These are phyloP conservation scores for Bombus consobrinus DNA, from an alignment of 1,140 invertebrate species.

Conservation along the genomic window DNA sequence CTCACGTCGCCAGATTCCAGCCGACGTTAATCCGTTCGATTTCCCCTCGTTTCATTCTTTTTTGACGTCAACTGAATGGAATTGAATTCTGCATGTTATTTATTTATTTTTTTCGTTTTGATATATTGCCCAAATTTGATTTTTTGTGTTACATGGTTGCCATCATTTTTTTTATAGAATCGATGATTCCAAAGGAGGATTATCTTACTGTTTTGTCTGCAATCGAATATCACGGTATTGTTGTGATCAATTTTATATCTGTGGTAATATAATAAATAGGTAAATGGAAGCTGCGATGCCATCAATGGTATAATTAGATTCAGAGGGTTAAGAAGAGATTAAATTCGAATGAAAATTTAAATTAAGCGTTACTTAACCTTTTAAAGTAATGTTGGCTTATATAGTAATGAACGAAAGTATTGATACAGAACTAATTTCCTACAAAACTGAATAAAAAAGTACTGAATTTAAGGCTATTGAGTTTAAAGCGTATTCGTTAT, in stretches of 20 bases:
- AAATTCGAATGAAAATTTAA: neutral
- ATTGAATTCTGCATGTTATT: neutral
- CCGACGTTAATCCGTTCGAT: constrained; percentile 29
- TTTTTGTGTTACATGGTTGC: neutral
- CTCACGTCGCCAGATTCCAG: neutral
- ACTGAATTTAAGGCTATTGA: neutral
- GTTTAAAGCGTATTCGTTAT: neutral
- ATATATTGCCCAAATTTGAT: neutral
- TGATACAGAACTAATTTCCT: neutral
- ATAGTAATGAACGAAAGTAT: too few species aligned
- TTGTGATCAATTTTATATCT: neutral
- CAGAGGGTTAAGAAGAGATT: neutral
- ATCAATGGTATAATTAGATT: neutral
- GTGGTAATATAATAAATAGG: neutral
- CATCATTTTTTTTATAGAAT: neutral
- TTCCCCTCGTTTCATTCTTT: neutral
- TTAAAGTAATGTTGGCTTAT: neutral
- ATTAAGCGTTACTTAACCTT: too few species aligned
- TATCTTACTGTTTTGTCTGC: neutral
- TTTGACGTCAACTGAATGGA: too few species aligned
- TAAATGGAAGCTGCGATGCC: neutral
- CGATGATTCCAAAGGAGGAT: neutral
- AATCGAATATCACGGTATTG: neutral
- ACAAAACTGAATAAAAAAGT: neutral
- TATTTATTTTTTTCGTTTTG: too few species aligned